Conservation (phyloP, 2,888 invertebrate species). For the Meiosimyza platycephala region DNA sequence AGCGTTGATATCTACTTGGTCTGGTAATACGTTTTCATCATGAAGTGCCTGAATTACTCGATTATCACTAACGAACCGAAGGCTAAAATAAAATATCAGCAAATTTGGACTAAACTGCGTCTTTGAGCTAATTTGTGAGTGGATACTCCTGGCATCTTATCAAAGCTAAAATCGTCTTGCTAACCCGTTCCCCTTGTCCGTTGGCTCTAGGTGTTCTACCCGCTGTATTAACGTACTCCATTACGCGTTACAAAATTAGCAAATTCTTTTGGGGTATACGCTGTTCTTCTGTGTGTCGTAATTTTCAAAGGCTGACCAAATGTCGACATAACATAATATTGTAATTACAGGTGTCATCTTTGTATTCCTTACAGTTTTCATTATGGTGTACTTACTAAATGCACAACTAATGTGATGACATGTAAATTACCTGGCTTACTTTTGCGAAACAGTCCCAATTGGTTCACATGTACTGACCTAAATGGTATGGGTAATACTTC, state of each 20-base stretch:
- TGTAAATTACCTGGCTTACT: too few relatives aligned
- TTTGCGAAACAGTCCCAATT: constrained; percentile 39
- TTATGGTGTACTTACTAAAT: constrained; percentile 29
- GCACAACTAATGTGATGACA: constrained; percentile 30
- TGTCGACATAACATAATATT: constrained; percentile 1
- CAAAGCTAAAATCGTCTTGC: constrained; percentile 17
- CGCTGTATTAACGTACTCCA: constrained; percentile 35
- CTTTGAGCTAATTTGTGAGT: constrained; percentile 27
- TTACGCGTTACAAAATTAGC: constrained; percentile 10
- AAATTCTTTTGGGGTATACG: too few relatives aligned
- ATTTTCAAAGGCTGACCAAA: constrained; percentile 25
- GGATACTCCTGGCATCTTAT: constrained; percentile 10
- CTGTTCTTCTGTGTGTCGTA: constrained; percentile 35
- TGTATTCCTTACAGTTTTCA: constrained; percentile 7
- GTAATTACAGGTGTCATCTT: constrained; percentile 11
- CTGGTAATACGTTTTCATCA: background rate
- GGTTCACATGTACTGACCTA: constrained; percentile 36
- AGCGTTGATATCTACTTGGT: too few relatives aligned
- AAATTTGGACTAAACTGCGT: constrained; percentile 27
- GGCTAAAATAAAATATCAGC: constrained; percentile 23
- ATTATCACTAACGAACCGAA: constrained; percentile 32
- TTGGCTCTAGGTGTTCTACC: constrained; percentile 35
- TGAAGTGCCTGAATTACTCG: constrained; percentile 28
- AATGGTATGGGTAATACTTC: constrained; percentile 40
- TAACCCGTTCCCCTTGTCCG: constrained; percentile 22